Evolutionary conservation across 2,113 vertebrate genomes (phyloP).

Genomic region (Montifringilla adamsi): DNA sequence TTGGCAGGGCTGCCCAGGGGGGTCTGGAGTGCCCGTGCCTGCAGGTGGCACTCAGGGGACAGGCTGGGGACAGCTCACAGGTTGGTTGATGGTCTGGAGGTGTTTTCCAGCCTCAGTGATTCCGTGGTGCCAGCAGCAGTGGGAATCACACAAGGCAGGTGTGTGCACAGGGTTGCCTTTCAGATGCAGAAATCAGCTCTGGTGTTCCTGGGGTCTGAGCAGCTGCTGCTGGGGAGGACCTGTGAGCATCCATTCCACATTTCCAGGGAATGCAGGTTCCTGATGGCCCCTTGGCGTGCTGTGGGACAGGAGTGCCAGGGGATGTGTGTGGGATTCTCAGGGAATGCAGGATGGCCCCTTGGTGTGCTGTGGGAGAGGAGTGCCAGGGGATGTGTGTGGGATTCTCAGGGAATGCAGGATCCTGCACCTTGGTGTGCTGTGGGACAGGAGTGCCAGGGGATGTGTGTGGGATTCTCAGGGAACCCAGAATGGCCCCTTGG

Average conservation of each 20-base stretch:
- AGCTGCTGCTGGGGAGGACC: neutral
- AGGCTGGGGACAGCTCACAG: no score
- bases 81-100: no score
- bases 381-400: neutral
- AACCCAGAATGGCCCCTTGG: accelerated
- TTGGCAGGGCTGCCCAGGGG: no score
- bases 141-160: neutral
- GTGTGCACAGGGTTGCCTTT: neutral
- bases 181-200: no score
- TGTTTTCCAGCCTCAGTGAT: neutral
- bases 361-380: no score
- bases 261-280: no score
- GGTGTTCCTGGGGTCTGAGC: neutral
- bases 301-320: no score
- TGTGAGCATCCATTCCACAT: neutral
- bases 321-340: no score
- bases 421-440: neutral
- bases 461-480: neutral
- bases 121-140: neutral
- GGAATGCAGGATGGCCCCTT: no score
- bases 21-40: neutral
- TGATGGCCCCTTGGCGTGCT: no score
- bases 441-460: no score
- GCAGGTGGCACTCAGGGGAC: neutral
- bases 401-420: no score